Percentiles rank a stretch among this genome's conserved stretches.
phyloP scores from a whole-genome alignment of 1,140 invertebrate species.

The Drosophila bocki region DNA sequence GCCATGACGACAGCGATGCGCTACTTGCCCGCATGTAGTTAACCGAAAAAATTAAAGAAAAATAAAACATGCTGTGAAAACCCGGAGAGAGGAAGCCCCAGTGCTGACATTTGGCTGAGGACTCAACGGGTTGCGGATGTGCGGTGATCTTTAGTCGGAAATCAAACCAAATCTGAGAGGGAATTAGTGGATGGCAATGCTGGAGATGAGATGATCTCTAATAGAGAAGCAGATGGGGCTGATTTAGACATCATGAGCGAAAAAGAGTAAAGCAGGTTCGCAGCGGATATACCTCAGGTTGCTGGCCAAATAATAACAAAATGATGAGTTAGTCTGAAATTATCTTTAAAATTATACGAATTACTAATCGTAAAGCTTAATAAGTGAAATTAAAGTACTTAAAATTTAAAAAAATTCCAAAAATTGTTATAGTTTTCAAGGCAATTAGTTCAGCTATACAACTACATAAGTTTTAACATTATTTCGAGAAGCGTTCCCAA shows the following conservation, averaged over 20 bases:
- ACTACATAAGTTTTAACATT: background rate
- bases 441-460: background rate
- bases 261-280: background rate
- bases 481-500: background rate
- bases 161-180: conserved; percentile 38
- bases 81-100: conserved; percentile 13
- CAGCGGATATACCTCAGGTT: background rate
- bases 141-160: conserved; percentile 70
- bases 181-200: conserved; percentile 20
- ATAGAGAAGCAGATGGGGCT: conserved; percentile 7
- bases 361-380: no score
- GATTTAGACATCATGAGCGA: conserved; percentile 33
- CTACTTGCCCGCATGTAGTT: conserved; percentile 69
- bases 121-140: conserved; percentile 64
- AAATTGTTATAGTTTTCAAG: background rate
- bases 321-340: background rate
- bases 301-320: no score
- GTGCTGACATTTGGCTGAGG: conserved; percentile 57
- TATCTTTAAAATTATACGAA: background rate
- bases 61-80: background rate
- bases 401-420: background rate
- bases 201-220: conserved; percentile 3
- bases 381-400: no score
- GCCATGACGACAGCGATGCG: conserved; percentile 72
- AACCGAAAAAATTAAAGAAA: conserved; percentile 22